A percentile compares a stretch with the other conserved stretches of the same genome.
These are phyloP conservation scores for Hydroisotoma schaefferi DNA, from an alignment of 2,888 invertebrate species.

Conservation along the genomic window DNA sequence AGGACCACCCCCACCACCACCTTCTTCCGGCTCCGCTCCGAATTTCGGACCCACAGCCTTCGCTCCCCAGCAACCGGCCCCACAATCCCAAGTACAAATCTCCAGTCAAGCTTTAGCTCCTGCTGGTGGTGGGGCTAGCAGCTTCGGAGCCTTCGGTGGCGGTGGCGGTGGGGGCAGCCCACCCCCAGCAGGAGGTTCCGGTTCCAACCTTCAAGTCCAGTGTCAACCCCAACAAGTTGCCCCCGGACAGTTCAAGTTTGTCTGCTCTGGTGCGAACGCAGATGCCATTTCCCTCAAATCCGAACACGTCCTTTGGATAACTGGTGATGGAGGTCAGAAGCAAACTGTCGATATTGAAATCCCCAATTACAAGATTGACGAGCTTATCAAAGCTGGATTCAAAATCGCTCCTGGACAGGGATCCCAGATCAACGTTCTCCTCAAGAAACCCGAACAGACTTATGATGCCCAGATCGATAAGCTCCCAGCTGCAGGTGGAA, in stretches of 20 bases:
- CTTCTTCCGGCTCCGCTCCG: no score
- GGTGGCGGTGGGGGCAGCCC: constrained; percentile 9
- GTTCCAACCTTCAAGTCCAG: constrained; percentile 31
- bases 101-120: no score
- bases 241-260: constrained; percentile 30
- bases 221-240: constrained; percentile 34
- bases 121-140: no score
- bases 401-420: constrained; percentile 23
- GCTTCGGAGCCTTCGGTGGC: not conserved
- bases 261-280: constrained; percentile 35
- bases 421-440: constrained; percentile 40
- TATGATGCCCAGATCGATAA: constrained; percentile 41
- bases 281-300: constrained; percentile 36
- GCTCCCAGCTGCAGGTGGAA: constrained; percentile 13
- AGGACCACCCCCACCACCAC: no score
- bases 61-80: no score
- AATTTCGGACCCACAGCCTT: no score
- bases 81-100: no score
- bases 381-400: constrained; percentile 46
- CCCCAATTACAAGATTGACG: constrained; percentile 44
- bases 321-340: constrained; percentile 26
- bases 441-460: constrained; percentile 41
- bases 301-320: constrained; percentile 43
- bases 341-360: constrained; percentile 41
- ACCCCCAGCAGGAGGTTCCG: constrained; percentile 24